phyloP scores from a whole-genome alignment of 23 tunicate genomes.

The Aplidium turbinatum region DNA sequence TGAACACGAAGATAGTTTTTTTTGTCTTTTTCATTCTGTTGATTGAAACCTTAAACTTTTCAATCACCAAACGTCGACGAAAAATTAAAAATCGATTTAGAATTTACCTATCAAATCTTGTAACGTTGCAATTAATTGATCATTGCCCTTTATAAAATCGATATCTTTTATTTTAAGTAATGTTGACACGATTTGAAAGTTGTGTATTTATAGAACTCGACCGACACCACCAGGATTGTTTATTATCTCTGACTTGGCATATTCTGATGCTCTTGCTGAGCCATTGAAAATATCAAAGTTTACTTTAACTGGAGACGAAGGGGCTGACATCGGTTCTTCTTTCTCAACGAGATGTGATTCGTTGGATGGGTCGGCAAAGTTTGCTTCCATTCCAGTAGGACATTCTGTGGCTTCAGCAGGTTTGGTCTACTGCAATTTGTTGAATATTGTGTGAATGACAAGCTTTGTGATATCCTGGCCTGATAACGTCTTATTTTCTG shows the following conservation, averaged over 20 bases:
- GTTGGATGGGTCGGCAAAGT: background rate
- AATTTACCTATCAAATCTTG: too few relatives aligned
- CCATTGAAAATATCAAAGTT: background rate
- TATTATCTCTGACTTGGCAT: slow-evolving; percentile 21
- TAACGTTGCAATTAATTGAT: too few relatives aligned
- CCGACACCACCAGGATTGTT: background rate
- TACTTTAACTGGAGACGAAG: background rate
- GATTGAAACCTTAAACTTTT: too few relatives aligned
- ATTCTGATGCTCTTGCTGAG: background rate
- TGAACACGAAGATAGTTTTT: too few relatives aligned
- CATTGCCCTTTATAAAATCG: too few relatives aligned
- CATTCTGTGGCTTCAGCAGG: slow-evolving; percentile 9
- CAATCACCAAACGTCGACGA: too few relatives aligned
- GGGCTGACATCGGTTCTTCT: slow-evolving; percentile 5
- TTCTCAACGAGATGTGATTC: background rate
- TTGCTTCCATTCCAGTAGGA: slow-evolving; percentile 5
- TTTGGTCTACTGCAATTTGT: background rate
- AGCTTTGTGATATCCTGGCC: too few relatives aligned
- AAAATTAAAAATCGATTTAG: too few relatives aligned
- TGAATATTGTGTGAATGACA: background rate
- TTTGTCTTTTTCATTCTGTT: too few relatives aligned
- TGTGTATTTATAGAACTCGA: too few relatives aligned
- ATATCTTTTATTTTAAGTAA: too few relatives aligned
- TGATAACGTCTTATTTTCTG: background rate
- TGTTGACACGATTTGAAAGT: too few relatives aligned